Base-by-base conservation (phyloP, 1,140 invertebrate genomes). In the Drosophila gunungcola region DNA sequence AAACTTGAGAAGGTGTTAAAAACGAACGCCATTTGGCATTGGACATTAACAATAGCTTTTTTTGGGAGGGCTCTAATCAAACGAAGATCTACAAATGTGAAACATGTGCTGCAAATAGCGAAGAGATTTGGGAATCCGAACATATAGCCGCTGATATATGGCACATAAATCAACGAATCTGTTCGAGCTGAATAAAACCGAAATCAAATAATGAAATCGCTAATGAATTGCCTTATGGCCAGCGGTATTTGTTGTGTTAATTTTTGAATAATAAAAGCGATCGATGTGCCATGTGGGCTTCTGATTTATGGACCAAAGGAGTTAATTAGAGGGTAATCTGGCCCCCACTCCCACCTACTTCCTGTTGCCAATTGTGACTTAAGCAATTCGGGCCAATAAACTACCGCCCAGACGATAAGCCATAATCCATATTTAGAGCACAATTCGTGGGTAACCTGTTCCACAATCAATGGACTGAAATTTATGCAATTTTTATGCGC, bases 401-500 rank as follows among this genome's bases (percentile, higher is more conserved):
- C 60, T 74, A 57, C 57, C 70, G 52, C 38, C 58, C 70, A 70
- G 42, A 69, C 62, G 48, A 70, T 69, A 34, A 42, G 34, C 61
- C 38, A 63, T 68, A 65, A 62, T 54, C 72, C 72, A 72, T 73
- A 74, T 74, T 74, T 63, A 49, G 72, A 74, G 72, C 72, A 74
- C 63, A 70, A 49, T 56, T 61, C 51, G 43, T 48, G 27, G 29
- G 25, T 25, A 80, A 86, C 81, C 49, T 73, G 81, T 85, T 85
- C 67, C 25, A 11, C 9, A 70, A 73, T 73, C 49, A 70, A 64
- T 54, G 34, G 51, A 39, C 49, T 4, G 4, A 36, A 72, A 88
- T 88, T 82, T 74, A 88, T 78, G 70, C 67, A 13, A 69, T 69
- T 89, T 80, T 80, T 84, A 89, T 84, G 84, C 72, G 79, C 83